Evolutionary conservation across 1,140 invertebrate species (phyloP).

Genomic region (Pararge aegeria): DNA sequence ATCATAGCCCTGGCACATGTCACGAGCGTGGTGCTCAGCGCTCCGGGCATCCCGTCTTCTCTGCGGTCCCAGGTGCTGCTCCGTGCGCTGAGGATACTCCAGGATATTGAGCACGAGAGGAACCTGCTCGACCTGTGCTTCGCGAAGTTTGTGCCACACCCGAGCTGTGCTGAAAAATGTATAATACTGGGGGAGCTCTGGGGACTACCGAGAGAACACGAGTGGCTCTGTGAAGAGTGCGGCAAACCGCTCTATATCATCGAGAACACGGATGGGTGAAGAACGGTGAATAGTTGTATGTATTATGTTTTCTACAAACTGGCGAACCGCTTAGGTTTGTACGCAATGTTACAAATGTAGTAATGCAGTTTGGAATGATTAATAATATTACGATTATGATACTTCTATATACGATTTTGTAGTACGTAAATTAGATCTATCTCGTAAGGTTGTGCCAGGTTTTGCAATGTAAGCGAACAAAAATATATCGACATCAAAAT

Average conservation of each 20-base stretch:
- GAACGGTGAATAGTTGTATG: not conserved
- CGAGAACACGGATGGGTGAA: not conserved
- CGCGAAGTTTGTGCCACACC: slow-evolving; percentile 21
- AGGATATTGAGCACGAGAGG: slow-evolving; percentile 22
- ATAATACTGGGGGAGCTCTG: slow-evolving; percentile 24
- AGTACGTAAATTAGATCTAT: too few relatives aligned
- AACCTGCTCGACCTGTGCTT: slow-evolving; percentile 23
- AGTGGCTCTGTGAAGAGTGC: slow-evolving; percentile 28
- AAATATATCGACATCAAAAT: too few relatives aligned
- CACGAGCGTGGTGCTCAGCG: not conserved
- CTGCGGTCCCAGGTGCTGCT: slow-evolving; percentile 12
- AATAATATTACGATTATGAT: too few relatives aligned
- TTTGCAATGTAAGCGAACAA: too few relatives aligned
- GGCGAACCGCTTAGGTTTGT: too few relatives aligned
- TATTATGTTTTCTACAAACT: too few relatives aligned
- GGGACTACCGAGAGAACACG: slow-evolving; percentile 25
- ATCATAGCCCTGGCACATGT: slow-evolving; percentile 15
- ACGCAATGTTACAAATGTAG: too few relatives aligned
- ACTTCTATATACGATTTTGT: too few relatives aligned
- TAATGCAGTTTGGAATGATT: too few relatives aligned
- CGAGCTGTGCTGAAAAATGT: not conserved
- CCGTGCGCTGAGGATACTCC: slow-evolving; percentile 13
- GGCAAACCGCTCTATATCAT: slow-evolving; percentile 18
- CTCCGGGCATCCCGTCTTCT: slow-evolving; percentile 8
- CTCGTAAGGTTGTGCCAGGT: too few relatives aligned